Evolutionary conservation across 2,888 invertebrate species (phyloP), one percentile per base, ranked within the genome.

Genomic region (Tetramorium bicarinatum): DNA sequence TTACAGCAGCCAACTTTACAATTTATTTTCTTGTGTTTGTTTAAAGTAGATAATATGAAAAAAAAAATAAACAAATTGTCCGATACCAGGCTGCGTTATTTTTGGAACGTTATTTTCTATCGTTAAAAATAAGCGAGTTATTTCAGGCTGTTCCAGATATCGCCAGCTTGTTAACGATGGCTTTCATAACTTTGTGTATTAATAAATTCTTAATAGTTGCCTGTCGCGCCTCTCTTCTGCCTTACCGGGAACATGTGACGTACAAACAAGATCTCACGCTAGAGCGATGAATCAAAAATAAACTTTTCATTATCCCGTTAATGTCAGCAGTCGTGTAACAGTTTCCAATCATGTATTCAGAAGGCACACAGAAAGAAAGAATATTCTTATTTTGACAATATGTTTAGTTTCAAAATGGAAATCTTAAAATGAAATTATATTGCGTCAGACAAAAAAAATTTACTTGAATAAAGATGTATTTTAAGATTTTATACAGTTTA

Each of bases 41-140:
- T 69, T 69, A 79, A 59, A 25, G 21, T 47, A 3, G 25, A 59
- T 21, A 62, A 59, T 59, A 59, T 59, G 15, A 29, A 9, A 25
- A 13, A 62, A 76, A 38, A 4, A 62, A 49, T 52, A n/a, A 67
- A 29, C 15, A 67, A 67, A 44, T 29, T 52, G 3, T 52, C 18
- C 52, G 41, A 29, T 67, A 44, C 18, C 21, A 34, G 59, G 69
- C 7, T 64, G 44, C 34, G 59, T 64, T 79, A 79, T 79, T 79
- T 79, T 79, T 79, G 69, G 56, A 69, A 59, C 59, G 18, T 71
- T 79, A 69, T 79, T 79, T 79, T 71, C 41, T 59, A 34, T 59
- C 59, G 47, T 79, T 79, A 79, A 69, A 79, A 69, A 69, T 71
- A 79, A 47, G 47, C 34, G 34, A 79, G 71, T 79, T 79, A 79